Percentiles rank a stretch among this genome's conserved stretches.
Conservation (phyloP, 2,888 invertebrate genomes). For the Amphipyra berbera region DNA sequence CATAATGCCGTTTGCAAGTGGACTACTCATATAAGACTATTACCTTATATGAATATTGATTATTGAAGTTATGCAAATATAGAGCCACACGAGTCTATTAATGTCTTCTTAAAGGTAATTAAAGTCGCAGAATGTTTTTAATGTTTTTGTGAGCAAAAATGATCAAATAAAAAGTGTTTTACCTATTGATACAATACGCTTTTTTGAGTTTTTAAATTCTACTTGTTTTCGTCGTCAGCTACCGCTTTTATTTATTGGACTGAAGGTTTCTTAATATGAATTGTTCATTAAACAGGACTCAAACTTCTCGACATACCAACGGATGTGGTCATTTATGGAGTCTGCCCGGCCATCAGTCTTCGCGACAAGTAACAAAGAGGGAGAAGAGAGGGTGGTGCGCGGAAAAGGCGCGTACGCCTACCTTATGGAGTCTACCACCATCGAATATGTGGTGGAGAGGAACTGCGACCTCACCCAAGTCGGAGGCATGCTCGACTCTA, state of each 20-base stretch:
- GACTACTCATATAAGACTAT: too few species aligned
- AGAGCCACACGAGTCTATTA: not conserved
- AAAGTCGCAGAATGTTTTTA: not conserved
- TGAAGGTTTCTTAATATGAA: not conserved
- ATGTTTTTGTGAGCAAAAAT: too few species aligned
- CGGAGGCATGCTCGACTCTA: constrained; percentile 97
- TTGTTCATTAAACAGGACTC: constrained; percentile 92
- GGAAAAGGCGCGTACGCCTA: constrained; percentile 97
- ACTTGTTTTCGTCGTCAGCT: too few species aligned
- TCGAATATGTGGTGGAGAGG: constrained; percentile 97
- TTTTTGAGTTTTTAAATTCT: too few species aligned
- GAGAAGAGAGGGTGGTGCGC: constrained; percentile 96
- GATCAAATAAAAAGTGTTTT: too few species aligned
- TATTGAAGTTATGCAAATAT: constrained; percentile 20
- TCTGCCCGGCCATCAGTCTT: constrained; percentile 96
- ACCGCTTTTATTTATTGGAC: too few species aligned
- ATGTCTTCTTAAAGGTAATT: not conserved
- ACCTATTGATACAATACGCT: too few species aligned
- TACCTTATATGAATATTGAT: too few species aligned
- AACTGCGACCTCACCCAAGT: constrained; percentile 97
- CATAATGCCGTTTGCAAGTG: too few species aligned
- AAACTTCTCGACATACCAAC: constrained; percentile 97
- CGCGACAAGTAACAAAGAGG: constrained; percentile 95
- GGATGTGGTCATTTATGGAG: constrained; percentile 99
- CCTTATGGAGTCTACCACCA: constrained; percentile 99